Conservation (phyloP, 2,888 invertebrate species). For the Drosophila gaucha region DNA sequence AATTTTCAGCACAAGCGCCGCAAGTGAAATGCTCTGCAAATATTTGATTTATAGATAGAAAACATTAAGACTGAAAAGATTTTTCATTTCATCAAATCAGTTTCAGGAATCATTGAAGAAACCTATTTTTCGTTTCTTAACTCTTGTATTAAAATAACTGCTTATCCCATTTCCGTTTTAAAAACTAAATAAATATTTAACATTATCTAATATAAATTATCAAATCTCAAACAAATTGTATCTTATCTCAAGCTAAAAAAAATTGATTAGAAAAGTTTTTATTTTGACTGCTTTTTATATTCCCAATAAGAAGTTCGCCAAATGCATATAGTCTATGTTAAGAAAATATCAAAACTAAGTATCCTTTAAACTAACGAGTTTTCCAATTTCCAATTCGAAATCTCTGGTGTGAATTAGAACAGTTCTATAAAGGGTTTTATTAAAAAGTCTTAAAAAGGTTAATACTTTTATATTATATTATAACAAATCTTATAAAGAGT, state of each 20-base stretch:
- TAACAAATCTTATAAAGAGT: no score
- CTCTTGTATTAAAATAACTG: no score
- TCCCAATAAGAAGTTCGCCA: neutral
- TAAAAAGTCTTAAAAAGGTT: no score
- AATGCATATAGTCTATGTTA: neutral
- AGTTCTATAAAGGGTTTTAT: no score
- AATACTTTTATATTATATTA: no score
- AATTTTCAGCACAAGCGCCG: neutral
- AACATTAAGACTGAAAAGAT: no score
- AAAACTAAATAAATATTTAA: neutral
- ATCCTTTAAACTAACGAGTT: neutral
- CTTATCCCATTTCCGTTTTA: neutral
- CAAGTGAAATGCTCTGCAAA: conserved; percentile 27
- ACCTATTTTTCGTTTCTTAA: no score
- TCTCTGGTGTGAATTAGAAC: no score
- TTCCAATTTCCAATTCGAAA: neutral
- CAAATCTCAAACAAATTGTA: conserved; percentile 1
- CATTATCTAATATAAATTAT: neutral
- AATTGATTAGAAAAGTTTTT: conserved; percentile 5
- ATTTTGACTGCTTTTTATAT: neutral
- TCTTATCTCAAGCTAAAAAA: neutral
- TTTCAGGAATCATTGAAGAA: no score
- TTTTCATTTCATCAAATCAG: no score
- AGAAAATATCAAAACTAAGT: neutral
- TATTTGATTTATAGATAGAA: no score